Evolutionary conservation across 2,113 vertebrate genomes (phyloP), one percentile per base, ranked within the genome.

Genomic region (Anoplopoma fimbria): DNA sequence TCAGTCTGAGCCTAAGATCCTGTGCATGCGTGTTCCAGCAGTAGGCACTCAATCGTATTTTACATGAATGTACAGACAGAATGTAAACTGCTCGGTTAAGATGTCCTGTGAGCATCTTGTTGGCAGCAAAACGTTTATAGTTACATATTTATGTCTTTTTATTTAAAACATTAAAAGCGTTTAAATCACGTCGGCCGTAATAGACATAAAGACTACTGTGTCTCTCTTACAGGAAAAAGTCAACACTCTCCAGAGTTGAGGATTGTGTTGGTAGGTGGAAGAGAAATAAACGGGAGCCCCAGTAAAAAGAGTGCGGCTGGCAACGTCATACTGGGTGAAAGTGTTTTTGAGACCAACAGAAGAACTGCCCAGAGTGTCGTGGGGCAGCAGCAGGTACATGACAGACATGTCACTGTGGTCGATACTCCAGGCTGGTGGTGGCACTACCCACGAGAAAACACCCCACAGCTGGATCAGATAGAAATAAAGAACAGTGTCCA

Each of bases 391-490:
- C 40, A 68, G 40, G 40, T 75, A 6, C 68, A 86, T 12, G 75
- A 71, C 27, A 51, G 75, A 38, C 25, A 9, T 9, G 60, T 83
- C 25, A 80, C 83, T 23, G 65, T 83, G 83, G 75, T 85, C 29
- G 67, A 88, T 34, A 79, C 79, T 36, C 87, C 87, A 62, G 71
- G 71, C 65, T 88, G 87, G 87, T 79, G 79, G 79, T 82, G 87
- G 42, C 68, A 79, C 69, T 83, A 88, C 9, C 75, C 75, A 58
- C 65, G 29, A 12, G 38, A 72, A 58, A 75, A 85, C 38, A 88
- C 71, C 31, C 83, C 83, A 40, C 7, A 15, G 6, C 57, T 88
- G 40, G 69, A 85, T 61, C 36, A 84, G 42, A 34, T 82, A 21
- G 75, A 88, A 60, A 83, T 88, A 38, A 33, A 29, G 19, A 77